Base-by-base conservation (phyloP, 2,888 invertebrate genomes). In the Dromius quadrimaculatus region DNA sequence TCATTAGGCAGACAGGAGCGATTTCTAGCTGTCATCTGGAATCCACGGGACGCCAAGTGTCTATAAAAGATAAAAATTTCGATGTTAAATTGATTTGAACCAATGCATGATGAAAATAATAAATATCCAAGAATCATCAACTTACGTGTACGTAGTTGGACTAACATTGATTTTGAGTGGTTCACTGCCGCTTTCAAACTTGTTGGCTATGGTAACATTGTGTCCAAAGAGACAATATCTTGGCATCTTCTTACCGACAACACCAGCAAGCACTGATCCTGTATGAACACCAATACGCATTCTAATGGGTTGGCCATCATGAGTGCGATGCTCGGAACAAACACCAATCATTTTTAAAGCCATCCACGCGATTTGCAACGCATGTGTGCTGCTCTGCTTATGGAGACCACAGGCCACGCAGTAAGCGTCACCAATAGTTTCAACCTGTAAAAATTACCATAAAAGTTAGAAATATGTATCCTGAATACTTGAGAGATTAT, bases 321-420 rank as follows among this genome's bases (percentile, higher is more conserved):
- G 97, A 0, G 97, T 94, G 72, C 90, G 88, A 81, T 96, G 95
- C 75, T 90, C 88, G 1, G 91, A 89, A 78, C 97, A 96, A 0
- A 93, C 93, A 76, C 93, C 90, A 70, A 97, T 94, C 97, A 97
- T 97, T 79, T 92, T 92, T 75, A 97, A 81, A 0, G 94, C 94
- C 97, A 97, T 97, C 96, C 96, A 97, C 1, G 95, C 94, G 41
- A 96, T 95, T 83, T 96, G 95, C 75, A 94, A 93, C 15, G 97
- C 96, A 80, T 97, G 97, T 68, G 93, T 94, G 36, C 88, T 87
- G 59, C 93, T 94, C 76, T 89, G 89, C 73, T 92, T 90, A 81
- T 97, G 97, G 4, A 97, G 84, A 0, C 97, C 97, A 66, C 95
- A 95, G 0, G 97, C 97, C 2, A 97, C 97, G 79, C 97, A 97